Percentiles rank a stretch among this genome's conserved stretches.
Conservation (phyloP, 2,888 invertebrate species). For the Argyresthia albistria region DNA sequence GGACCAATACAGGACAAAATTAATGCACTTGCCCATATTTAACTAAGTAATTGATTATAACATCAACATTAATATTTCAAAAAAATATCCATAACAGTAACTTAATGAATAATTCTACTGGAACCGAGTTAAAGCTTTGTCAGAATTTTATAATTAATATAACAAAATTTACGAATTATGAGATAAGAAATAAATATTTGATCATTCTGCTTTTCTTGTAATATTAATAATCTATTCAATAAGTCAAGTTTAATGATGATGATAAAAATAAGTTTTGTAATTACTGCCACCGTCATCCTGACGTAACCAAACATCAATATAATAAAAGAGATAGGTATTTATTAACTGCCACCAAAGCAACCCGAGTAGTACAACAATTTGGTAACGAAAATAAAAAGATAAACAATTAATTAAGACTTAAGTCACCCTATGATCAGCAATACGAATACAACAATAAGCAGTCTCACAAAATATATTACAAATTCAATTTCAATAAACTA, state of each 20-base stretch:
- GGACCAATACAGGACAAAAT: constrained; percentile 64
- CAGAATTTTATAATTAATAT: constrained; percentile 69
- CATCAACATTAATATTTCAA: constrained; percentile 68
- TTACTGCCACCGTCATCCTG: background rate
- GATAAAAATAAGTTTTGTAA: background rate
- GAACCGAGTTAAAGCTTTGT: constrained; percentile 72
- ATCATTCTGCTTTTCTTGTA: constrained; percentile 40
- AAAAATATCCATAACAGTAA: constrained; percentile 67
- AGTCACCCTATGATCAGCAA: constrained; percentile 57
- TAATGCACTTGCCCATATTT: constrained; percentile 70
- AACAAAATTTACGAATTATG: constrained; percentile 68
- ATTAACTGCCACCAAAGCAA: constrained; percentile 60
- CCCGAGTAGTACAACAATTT: constrained; percentile 66
- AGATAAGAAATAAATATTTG: constrained; percentile 71
- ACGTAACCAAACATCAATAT: background rate
- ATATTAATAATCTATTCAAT: background rate
- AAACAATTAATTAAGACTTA: constrained; percentile 51
- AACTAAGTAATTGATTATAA: constrained; percentile 70
- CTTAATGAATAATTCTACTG: constrained; percentile 70
- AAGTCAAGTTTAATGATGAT: too few relatives aligned
- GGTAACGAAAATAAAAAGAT: constrained; percentile 67
- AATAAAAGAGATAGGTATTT: constrained; percentile 15
- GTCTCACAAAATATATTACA: constrained; percentile 72
- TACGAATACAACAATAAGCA: constrained; percentile 72
- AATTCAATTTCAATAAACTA: constrained; percentile 61